Evolutionary conservation across 2,113 vertebrate genomes (phyloP), one percentile per base, ranked within the genome.

Genomic region (Siniperca chuatsi): DNA sequence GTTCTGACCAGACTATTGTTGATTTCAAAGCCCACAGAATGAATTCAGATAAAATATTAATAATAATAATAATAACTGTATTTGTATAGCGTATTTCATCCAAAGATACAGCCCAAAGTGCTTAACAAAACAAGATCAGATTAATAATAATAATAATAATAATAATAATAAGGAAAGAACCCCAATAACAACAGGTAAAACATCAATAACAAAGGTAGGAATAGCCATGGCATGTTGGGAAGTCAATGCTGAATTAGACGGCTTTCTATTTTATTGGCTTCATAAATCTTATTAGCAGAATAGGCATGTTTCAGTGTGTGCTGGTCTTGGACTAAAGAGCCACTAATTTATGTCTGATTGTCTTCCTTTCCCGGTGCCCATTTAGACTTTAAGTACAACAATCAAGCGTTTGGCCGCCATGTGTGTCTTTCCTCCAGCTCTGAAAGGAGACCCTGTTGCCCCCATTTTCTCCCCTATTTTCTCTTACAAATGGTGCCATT

Each of bases 401-500:
- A 84, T 67, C 60, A 61, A 77, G 62, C 0, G 0, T 29, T 75
- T 90, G 87, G 91, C 87, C 35, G 58, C 16, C 55, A 54, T 75
- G 64, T 65, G 72, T 42, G 74, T 80, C 90, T 83, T 76, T 68
- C 87, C 67, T 82, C 68, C 40, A 6, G 46, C 67, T 85, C 37
- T 89, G 85, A 86, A 79, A 65, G 18, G 46, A 86, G 83, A 92
- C 75, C 65, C 66, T 23, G 57, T 58, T 67, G 64, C 64, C 67
- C 44, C 73, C 11, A 50, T 90, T 89, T 86, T 80, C 72, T 69
- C 57, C 65, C 20, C 58, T 4, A 72, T 64, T 81, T 83, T 10
- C 77, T 78, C 76, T 60, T 52, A 64, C 13, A 76, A 86, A 87
- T 42, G 75, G 46, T 89, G 90, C 90, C 89, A 84, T 92, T 93